Conservation (phyloP, 92 coral and sea anemone genomes). For the Palythoa grandiflora region DNA sequence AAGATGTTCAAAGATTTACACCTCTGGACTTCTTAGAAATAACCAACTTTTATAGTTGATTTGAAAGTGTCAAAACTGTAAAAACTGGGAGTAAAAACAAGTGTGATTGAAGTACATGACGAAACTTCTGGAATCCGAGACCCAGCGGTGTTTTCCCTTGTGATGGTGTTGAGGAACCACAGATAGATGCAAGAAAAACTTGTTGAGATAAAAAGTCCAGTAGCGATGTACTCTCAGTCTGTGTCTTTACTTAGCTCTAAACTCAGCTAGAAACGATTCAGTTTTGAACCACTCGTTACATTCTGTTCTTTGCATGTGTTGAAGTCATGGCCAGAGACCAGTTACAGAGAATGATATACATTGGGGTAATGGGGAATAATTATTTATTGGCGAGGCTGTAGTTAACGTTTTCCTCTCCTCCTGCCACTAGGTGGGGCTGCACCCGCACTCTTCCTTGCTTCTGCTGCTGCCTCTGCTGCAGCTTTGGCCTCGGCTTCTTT, state of each 20-base stretch:
- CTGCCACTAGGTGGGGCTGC: slow-evolving; percentile 38
- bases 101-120: neutral
- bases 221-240: neutral
- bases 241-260: neutral
- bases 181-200: neutral
- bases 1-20: neutral
- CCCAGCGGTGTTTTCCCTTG: neutral
- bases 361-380: neutral
- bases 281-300: neutral
- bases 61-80: neutral
- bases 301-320: neutral
- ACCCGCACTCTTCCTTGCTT: slow-evolving; percentile 17
- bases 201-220: neutral
- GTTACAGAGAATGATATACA: slow-evolving; percentile 10
- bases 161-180: neutral
- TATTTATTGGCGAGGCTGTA: neutral
- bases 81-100: neutral
- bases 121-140: neutral
- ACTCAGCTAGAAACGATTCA: slow-evolving; percentile 3
- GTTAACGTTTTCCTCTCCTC: slow-evolving; percentile 42
- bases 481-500: slow-evolving; percentile 42
- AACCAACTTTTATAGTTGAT: slow-evolving; percentile 1
- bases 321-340: neutral
- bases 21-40: neutral
- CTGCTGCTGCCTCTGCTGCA: slow-evolving; percentile 31